Percentiles rank a stretch among this genome's conserved stretches.
phyloP scores from a whole-genome alignment of 23 tunicate genomes.

The Diplosoma virens region DNA sequence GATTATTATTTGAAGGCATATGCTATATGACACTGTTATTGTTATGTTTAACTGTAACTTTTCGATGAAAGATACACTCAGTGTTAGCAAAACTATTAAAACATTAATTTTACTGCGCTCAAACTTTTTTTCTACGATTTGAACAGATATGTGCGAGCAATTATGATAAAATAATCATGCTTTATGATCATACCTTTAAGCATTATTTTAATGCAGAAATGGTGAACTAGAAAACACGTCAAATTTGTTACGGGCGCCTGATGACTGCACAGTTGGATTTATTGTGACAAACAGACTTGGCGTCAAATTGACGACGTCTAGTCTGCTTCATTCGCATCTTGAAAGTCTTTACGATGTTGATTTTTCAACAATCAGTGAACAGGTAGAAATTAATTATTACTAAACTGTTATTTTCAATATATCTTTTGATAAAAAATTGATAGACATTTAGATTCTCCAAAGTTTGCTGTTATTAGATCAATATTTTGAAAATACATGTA shows the following conservation, averaged over 20 bases:
- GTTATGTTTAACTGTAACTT: too few relatives aligned
- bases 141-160: too few relatives aligned
- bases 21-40: too few relatives aligned
- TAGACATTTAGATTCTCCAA: background rate
- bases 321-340: slow-evolving; percentile 51
- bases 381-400: slow-evolving; percentile 10
- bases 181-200: background rate
- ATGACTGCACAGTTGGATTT: slow-evolving; percentile 67
- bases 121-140: too few relatives aligned
- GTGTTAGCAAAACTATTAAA: too few relatives aligned
- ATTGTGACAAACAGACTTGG: slow-evolving; percentile 40
- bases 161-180: too few relatives aligned
- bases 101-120: background rate
- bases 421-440: background rate
- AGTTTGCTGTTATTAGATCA: too few relatives aligned
- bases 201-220: slow-evolving; percentile 31
- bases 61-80: too few relatives aligned
- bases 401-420: background rate
- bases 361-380: slow-evolving; percentile 5
- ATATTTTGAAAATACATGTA: too few relatives aligned
- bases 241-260: slow-evolving; percentile 28
- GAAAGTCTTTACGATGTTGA: slow-evolving; percentile 25
- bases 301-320: slow-evolving; percentile 28
- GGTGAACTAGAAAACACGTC: slow-evolving; percentile 30
- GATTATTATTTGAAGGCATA: too few relatives aligned